These are phyloP conservation scores for Temnothorax nylanderi DNA, from an alignment of 1,140 invertebrate species.

Conservation along the genomic window DNA sequence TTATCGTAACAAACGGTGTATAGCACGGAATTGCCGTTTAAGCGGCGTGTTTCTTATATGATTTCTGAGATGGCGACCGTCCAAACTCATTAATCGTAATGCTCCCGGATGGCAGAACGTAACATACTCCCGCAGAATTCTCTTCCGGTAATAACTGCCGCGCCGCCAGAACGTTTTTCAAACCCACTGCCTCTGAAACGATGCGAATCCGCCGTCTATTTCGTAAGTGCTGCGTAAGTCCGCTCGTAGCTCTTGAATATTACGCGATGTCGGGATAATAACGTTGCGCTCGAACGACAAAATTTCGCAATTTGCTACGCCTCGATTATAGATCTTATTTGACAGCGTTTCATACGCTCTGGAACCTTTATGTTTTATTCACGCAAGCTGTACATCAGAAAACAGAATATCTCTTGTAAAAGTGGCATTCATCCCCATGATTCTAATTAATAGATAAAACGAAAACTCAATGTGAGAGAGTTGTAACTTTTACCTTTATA, in stretches of 20 bases:
- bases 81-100: constrained; percentile 77
- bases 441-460: constrained; percentile 1
- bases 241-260: constrained; percentile 61
- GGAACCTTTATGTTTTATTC: background rate
- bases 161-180: constrained; percentile 68
- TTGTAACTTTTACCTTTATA: background rate
- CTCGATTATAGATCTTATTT: constrained; percentile 52
- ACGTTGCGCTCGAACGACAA: constrained; percentile 58
- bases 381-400: background rate
- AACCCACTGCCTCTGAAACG: constrained; percentile 43
- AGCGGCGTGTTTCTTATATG: constrained; percentile 70
- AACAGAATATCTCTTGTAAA: background rate
- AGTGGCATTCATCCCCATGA: background rate
- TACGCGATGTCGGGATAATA: constrained; percentile 59
- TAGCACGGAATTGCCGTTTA: constrained; percentile 71
- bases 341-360: background rate
- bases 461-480: background rate
- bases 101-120: constrained; percentile 47
- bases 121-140: constrained; percentile 64
- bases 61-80: constrained; percentile 72
- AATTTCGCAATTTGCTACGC: constrained; percentile 16
- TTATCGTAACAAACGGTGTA: constrained; percentile 63
- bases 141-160: constrained; percentile 73
- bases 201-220: constrained; percentile 56
- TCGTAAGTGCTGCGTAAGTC: constrained; percentile 67